Percentiles rank a stretch among this genome's conserved stretches.
Evolutionary conservation across 2,888 invertebrate genomes (phyloP).

Genomic region (Mythimna impura): DNA sequence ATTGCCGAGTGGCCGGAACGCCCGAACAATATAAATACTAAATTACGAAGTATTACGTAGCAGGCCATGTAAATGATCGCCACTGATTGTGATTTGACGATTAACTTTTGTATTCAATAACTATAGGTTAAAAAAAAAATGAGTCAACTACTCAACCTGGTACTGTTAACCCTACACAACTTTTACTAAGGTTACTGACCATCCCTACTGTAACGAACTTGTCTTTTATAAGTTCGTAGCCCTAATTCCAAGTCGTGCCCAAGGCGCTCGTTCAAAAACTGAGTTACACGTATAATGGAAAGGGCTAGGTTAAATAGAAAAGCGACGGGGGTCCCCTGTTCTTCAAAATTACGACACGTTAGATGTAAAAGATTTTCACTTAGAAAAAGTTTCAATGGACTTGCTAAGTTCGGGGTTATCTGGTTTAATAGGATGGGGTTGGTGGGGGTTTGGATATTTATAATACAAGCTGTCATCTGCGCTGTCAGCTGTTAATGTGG

Average conservation of each 20-base stretch:
- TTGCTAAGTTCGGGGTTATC: constrained; percentile 39
- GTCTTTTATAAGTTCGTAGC: constrained; percentile 39
- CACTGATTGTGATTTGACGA: no score
- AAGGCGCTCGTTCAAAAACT: constrained; percentile 65
- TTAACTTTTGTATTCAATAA: no score
- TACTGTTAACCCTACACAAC: not conserved
- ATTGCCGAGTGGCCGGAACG: no score
- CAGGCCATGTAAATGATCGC: no score
- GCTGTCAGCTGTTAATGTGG: no score
- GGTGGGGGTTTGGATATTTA: not conserved
- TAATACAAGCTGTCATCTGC: no score
- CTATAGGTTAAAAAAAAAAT: not conserved
- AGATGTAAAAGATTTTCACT: constrained; percentile 62
- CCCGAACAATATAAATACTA: no score
- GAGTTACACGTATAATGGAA: constrained; percentile 70
- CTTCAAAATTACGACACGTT: constrained; percentile 52
- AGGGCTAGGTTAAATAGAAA: constrained; percentile 62
- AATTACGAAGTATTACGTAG: no score
- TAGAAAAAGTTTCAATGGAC: constrained; percentile 58
- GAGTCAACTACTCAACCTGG: not conserved
- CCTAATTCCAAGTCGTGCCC: constrained; percentile 56
- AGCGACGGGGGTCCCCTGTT: constrained; percentile 41
- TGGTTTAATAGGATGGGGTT: not conserved
- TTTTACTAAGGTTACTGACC: constrained; percentile 27
- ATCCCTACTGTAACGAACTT: constrained; percentile 44